Evolutionary conservation across 2,797 vertebrate species (phyloP).

Genomic region (Graptemys geographica): DNA sequence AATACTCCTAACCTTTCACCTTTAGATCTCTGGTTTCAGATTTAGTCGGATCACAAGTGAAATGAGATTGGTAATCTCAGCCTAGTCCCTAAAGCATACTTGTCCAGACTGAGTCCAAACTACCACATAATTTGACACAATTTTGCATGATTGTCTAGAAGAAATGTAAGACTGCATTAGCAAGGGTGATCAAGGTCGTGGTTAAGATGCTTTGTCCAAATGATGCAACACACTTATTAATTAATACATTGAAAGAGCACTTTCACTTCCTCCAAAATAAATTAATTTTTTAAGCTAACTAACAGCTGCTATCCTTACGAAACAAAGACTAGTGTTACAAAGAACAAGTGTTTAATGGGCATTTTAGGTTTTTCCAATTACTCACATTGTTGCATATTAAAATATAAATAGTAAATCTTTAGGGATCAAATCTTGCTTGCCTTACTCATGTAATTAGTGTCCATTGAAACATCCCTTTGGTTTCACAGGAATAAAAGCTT

Average conservation of each 20-base stretch:
- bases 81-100: not conserved
- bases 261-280: conserved; percentile 1
- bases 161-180: not conserved
- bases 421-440: not conserved
- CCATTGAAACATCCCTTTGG: not conserved
- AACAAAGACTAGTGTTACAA: not conserved
- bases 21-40: not conserved
- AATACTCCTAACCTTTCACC: not conserved
- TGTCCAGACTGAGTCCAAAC: not conserved
- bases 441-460: not conserved
- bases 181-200: not conserved
- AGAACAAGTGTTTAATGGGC: not conserved
- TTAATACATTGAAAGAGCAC: not conserved
- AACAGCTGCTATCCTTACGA: not conserved
- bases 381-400: not conserved
- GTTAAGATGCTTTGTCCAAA: not conserved
- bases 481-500: not conserved
- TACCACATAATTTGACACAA: not conserved
- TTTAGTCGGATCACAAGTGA: not conserved
- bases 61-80: not conserved
- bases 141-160: not conserved
- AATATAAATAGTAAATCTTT: not conserved
- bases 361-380: not conserved
- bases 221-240: not conserved
- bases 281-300: not conserved